Conservation (phyloP, 2,797 vertebrate genomes). For the Xenops minutus region DNA sequence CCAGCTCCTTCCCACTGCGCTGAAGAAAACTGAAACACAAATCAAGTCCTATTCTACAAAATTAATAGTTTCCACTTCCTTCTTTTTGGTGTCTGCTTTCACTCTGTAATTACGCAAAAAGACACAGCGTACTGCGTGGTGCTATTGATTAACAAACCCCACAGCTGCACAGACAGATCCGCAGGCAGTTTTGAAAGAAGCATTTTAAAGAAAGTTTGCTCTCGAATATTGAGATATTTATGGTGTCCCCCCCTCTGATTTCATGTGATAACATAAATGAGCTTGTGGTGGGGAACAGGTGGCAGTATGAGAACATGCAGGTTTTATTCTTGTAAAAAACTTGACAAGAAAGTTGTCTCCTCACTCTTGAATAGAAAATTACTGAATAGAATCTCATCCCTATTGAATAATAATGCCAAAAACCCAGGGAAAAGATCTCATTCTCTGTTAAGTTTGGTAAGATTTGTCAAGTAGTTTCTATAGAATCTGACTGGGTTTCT, state of each 20-base stretch:
- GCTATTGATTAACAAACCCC: slow-evolving; percentile 50
- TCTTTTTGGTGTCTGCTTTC: slow-evolving; percentile 14
- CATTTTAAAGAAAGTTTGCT: slow-evolving; percentile 34
- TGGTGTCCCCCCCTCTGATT: neutral
- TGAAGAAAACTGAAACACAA: slow-evolving; percentile 13
- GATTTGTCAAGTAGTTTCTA: neutral
- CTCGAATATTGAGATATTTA: slow-evolving; percentile 32
- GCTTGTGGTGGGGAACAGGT: slow-evolving; percentile 1
- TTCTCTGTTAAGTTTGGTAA: neutral
- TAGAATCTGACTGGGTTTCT: neutral
- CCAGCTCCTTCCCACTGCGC: slow-evolving; percentile 2
- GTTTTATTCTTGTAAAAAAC: neutral
- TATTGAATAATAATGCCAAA: slow-evolving; percentile 2
- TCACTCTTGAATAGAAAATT: neutral
- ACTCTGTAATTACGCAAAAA: slow-evolving; percentile 42
- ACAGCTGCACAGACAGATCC: slow-evolving; percentile 24
- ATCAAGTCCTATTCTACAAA: slow-evolving; percentile 34
- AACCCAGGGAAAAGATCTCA: neutral
- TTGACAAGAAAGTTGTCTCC: neutral
- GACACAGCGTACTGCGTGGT: slow-evolving; percentile 2
- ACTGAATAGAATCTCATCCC: neutral
- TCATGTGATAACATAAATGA: neutral
- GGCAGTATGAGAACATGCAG: neutral
- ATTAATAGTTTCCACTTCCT: slow-evolving; percentile 41
- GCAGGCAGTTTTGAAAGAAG: slow-evolving; percentile 32